Conservation (phyloP, 2,113 vertebrate genomes). For the Sphaerodactylus townsendi region DNA sequence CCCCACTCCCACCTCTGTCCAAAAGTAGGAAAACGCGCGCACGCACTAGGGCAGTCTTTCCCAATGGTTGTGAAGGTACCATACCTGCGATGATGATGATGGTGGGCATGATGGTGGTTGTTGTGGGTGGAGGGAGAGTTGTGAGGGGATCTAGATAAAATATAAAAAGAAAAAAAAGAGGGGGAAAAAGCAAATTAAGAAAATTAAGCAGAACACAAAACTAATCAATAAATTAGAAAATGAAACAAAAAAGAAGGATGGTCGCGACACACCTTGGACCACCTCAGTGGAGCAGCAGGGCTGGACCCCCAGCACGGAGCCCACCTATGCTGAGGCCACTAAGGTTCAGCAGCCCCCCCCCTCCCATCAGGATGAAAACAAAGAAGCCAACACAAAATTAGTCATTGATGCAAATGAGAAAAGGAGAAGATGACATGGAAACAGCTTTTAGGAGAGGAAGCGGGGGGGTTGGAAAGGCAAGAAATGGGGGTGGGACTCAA, state of each 20-base stretch:
- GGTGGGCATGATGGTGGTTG: conserved; percentile 82
- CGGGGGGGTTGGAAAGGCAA: conserved; percentile 23
- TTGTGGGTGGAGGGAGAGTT: conserved; percentile 87
- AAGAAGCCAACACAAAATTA: conserved; percentile 62
- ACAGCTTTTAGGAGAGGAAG: background rate
- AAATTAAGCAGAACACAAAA: conserved; percentile 81
- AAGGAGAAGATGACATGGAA: conserved; percentile 10
- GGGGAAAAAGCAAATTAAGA: conserved; percentile 73
- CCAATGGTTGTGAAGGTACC: conserved; percentile 81
- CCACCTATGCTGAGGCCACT: too few species aligned
- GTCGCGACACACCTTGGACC: background rate
- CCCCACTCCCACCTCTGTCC: conserved; percentile 21
- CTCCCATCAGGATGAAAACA: conserved; percentile 15
- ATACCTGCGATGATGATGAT: conserved; percentile 82
- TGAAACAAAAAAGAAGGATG: conserved; percentile 63
- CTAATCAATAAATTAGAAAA: conserved; percentile 72
- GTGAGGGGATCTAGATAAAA: conserved; percentile 88
- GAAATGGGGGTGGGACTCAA: background rate
- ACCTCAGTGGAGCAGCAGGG: background rate
- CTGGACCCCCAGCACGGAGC: too few species aligned
- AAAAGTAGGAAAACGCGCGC: conserved; percentile 66
- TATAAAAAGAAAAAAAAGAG: conserved; percentile 80
- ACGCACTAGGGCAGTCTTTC: conserved; percentile 46
- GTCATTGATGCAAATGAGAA: conserved; percentile 60
- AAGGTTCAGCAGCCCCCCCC: background rate